A percentile compares a stretch with the other conserved stretches of the same genome.
phyloP scores from a whole-genome alignment of 2,888 invertebrate species.

The Temnothorax unifasciatus region DNA sequence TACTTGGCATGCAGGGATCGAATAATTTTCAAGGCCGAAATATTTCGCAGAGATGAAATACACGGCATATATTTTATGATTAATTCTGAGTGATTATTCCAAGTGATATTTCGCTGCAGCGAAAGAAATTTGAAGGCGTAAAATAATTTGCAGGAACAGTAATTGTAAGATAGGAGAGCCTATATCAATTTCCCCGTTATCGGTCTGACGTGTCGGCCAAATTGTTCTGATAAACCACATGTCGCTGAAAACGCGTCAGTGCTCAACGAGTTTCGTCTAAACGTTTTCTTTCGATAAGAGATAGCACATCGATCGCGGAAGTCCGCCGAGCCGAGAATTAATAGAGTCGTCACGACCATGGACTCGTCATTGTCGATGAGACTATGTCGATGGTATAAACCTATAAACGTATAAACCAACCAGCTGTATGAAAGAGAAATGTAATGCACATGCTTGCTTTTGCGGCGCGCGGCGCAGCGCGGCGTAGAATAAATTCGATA shows the following conservation, averaged over 20 bases:
- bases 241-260: conserved; percentile 1
- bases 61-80: no score
- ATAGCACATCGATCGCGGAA: conserved; percentile 10
- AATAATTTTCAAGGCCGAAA: neutral
- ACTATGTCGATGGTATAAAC: neutral
- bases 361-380: conserved; percentile 43
- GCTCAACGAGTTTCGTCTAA: neutral
- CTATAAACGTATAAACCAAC: neutral
- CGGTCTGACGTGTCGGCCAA: neutral
- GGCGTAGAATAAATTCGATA: conserved; percentile 41
- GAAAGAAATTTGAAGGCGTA: neutral
- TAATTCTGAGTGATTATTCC: neutral
- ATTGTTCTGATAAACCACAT: neutral
- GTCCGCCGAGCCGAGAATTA: conserved; percentile 21
- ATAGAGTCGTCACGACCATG: conserved; percentile 27
- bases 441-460: conserved; percentile 11
- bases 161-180: neutral
- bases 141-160: neutral
- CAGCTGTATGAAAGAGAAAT: conserved; percentile 31
- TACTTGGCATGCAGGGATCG: neutral
- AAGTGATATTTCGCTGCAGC: neutral
- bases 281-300: conserved; percentile 13
- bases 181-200: conserved; percentile 12
- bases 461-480: neutral
- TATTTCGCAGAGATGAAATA: no score